Conservation (phyloP, 2,888 invertebrate genomes). For the Sericinus montela region DNA sequence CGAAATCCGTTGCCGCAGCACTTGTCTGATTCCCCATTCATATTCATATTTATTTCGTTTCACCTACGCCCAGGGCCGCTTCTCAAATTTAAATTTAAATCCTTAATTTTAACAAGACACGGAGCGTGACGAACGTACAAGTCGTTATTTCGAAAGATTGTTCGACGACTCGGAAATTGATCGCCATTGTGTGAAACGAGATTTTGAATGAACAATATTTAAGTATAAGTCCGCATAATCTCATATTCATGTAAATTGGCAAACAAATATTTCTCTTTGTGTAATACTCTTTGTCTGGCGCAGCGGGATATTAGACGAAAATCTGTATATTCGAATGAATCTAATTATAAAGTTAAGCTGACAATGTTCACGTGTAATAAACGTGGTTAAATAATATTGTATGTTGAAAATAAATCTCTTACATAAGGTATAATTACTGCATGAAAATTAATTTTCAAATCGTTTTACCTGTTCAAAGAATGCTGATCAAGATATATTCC, state of each 20-base stretch:
- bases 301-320: slow-evolving; percentile 17
- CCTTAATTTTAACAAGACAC: slow-evolving; percentile 72
- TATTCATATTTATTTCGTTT: slow-evolving; percentile 79
- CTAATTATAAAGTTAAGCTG: slow-evolving; percentile 12
- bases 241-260: slow-evolving; percentile 72
- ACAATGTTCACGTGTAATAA: slow-evolving; percentile 1
- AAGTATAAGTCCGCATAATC: slow-evolving; percentile 63
- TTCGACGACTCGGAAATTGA: slow-evolving; percentile 64
- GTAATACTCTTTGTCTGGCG: slow-evolving; percentile 16
- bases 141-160: slow-evolving; percentile 50
- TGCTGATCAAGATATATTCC: too few species aligned
- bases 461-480: too few species aligned
- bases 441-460: too few species aligned
- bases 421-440: too few species aligned
- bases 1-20: slow-evolving; percentile 61
- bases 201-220: slow-evolving; percentile 56
- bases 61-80: slow-evolving; percentile 63
- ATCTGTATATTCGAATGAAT: slow-evolving; percentile 17
- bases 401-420: too few species aligned
- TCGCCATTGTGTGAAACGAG: slow-evolving; percentile 56
- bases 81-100: slow-evolving; percentile 70
- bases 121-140: slow-evolving; percentile 26
- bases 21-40: slow-evolving; percentile 74
- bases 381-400: too few species aligned
- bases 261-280: slow-evolving; percentile 25